Base-by-base conservation (phyloP, 2,797 vertebrate genomes). In the Clarias fuscus region DNA sequence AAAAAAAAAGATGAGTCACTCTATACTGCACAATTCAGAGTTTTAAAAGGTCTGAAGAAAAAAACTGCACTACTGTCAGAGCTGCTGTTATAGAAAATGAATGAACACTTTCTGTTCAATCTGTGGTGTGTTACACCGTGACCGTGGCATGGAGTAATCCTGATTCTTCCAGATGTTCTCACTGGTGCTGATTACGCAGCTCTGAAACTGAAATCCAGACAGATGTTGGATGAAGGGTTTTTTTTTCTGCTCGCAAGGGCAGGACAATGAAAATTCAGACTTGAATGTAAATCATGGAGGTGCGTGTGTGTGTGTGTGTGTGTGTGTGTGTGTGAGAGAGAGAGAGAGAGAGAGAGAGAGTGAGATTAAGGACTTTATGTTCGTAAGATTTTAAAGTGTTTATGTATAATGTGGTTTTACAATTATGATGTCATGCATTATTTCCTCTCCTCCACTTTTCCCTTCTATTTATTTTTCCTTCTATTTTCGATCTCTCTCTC, bases 201-300 rank as follows among this genome's bases (percentile, higher is more conserved):
- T 72, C 56, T 8, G 53, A 68, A 71, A 30, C 59, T 43, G 30
- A 86, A 94, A 92, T 93, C 90, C 91, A 88, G 83, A 88, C 87
- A 93, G 94, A 94, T 67, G 85, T 84, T 92, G 91, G 92, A 88
- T 89, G 87, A 90, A 89, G 87, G 89, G 86, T 86, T 90, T 90
- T 43, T 43, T 7, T 7, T 85, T 78, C 53, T 30, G 5, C 71
- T 80, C 37, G 62, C 68, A 82, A 85, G 85, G 79, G 78, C 84
- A 65, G 90, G 89, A 90, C 88, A 91, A 89, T 88, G 40, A 24
- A 73, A 43, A 91, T 88, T 90, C 67, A 53, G 87, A 67, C 84
- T 18, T 5, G 59, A 1, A 61, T 7, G 59, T 61, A 61, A 61
- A 18, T 20, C 17, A 61, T 61, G 59, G 5, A 22, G 27, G 14